Conservation (phyloP, 2,797 vertebrate species). For the Microctenopoma steveboyesi region DNA sequence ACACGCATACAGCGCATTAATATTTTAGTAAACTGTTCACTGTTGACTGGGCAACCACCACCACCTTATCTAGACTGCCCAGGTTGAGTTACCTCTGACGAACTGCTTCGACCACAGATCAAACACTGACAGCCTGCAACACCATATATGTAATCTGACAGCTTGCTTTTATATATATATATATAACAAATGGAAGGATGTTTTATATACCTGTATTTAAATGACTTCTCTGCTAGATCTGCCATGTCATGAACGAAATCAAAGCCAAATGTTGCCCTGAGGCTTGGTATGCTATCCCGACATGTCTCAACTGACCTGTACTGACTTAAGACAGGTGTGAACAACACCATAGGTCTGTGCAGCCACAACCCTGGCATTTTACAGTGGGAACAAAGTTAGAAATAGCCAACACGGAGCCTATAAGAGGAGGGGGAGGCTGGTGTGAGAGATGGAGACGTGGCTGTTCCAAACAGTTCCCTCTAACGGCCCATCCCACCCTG, state of each 20-base stretch:
- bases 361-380: neutral
- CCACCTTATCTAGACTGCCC: conserved; percentile 74
- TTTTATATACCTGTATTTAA: neutral
- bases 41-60: conserved; percentile 82
- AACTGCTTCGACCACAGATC: conserved; percentile 49
- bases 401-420: neutral
- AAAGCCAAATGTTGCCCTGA: neutral
- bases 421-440: neutral
- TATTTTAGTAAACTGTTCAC: conserved; percentile 79
- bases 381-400: conserved; percentile 7
- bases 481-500: conserved; percentile 41
- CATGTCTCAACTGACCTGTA: conserved; percentile 59
- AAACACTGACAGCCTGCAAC: neutral
- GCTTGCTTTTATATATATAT: neutral
- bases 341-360: conserved; percentile 1
- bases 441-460: conserved; percentile 40
- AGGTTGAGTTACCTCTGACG: conserved; percentile 74
- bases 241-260: neutral
- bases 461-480: conserved; percentile 53
- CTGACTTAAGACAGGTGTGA: conserved; percentile 31
- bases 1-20: conserved; percentile 70
- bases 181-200: too few relatives aligned
- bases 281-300: conserved; percentile 34
- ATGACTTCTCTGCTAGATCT: neutral
- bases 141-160: neutral